These are phyloP conservation scores for Conistra vaccinii DNA, from an alignment of 2,888 invertebrate species.

Conservation along the genomic window DNA sequence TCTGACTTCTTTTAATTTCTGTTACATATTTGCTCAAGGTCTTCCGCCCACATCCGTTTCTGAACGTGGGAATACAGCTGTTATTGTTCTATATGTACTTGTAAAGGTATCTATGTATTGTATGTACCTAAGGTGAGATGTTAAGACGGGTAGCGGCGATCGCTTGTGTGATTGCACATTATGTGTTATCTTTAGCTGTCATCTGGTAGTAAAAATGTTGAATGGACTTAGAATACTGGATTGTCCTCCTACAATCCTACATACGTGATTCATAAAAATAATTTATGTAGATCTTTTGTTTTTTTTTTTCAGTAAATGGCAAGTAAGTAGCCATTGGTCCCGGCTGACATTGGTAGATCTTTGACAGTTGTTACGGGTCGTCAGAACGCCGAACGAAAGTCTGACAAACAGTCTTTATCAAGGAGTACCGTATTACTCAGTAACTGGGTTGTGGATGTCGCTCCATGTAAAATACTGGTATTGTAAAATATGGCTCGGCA, in stretches of 20 bases:
- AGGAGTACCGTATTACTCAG: too few relatives aligned
- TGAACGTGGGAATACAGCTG: slow-evolving; percentile 67
- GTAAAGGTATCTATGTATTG: slow-evolving; percentile 27
- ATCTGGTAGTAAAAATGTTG: slow-evolving; percentile 32
- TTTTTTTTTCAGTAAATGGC: neutral
- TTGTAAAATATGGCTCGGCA: too few relatives aligned
- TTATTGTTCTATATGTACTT: slow-evolving; percentile 63
- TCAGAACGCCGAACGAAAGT: too few relatives aligned
- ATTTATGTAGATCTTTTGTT: neutral
- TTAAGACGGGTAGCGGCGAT: slow-evolving; percentile 60
- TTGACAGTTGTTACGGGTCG: too few relatives aligned
- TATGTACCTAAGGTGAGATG: slow-evolving; percentile 59
- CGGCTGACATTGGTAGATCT: too few relatives aligned
- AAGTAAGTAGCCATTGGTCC: too few relatives aligned
- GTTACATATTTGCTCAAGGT: slow-evolving; percentile 68
- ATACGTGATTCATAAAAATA: slow-evolving; percentile 1
- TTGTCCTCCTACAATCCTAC: neutral
- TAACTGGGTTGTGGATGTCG: too few relatives aligned
- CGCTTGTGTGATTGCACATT: slow-evolving; percentile 31
- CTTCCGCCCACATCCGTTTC: slow-evolving; percentile 69
- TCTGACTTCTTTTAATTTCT: slow-evolving; percentile 59
- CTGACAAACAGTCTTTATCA: too few relatives aligned
- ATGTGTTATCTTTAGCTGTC: slow-evolving; percentile 3
- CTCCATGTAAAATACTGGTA: too few relatives aligned
- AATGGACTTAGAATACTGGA: slow-evolving; percentile 15